phyloP scores from a whole-genome alignment of 2,888 invertebrate genomes.

The Folsomia manolachei region DNA sequence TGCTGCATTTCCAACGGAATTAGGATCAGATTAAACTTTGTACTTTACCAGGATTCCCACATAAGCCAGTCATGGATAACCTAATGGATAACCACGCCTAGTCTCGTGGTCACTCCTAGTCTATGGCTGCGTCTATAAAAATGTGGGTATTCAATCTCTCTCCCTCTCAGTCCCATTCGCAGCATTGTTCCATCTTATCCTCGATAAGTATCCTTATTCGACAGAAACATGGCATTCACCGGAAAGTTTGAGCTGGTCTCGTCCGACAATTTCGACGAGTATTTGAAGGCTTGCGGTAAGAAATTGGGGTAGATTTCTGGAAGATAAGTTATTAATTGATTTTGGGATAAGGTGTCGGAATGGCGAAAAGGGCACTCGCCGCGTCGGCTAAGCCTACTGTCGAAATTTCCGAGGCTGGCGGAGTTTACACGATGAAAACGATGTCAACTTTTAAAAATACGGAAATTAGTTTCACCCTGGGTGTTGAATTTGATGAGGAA shows the following conservation, averaged over 20 bases:
- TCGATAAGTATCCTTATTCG: background rate
- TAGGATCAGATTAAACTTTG: too few relatives aligned
- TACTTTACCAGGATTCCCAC: too few relatives aligned
- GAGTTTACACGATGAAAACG: constrained; percentile 30
- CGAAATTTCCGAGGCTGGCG: constrained; percentile 25
- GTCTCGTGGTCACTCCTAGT: too few relatives aligned
- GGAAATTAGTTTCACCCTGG: constrained; percentile 28
- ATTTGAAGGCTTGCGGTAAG: constrained; percentile 68
- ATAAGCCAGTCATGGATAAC: too few relatives aligned
- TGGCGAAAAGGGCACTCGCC: constrained; percentile 26
- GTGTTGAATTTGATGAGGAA: constrained; percentile 38
- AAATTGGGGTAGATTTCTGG: too few relatives aligned
- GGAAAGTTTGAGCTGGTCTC: constrained; percentile 77
- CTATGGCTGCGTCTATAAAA: background rate
- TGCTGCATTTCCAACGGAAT: background rate
- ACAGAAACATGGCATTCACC: constrained; percentile 52
- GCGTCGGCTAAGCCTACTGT: constrained; percentile 25
- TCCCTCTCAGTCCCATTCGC: background rate
- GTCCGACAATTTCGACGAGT: constrained; percentile 83
- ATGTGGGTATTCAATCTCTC: background rate
- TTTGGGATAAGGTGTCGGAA: constrained; percentile 24
- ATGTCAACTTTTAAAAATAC: constrained; percentile 30
- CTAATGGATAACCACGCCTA: too few relatives aligned
- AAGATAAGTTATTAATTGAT: background rate
- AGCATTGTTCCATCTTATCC: background rate